Evolutionary conservation across 1,140 invertebrate genomes (phyloP), one percentile per base, ranked within the genome.

Genomic region (Zelostemma sp.): DNA sequence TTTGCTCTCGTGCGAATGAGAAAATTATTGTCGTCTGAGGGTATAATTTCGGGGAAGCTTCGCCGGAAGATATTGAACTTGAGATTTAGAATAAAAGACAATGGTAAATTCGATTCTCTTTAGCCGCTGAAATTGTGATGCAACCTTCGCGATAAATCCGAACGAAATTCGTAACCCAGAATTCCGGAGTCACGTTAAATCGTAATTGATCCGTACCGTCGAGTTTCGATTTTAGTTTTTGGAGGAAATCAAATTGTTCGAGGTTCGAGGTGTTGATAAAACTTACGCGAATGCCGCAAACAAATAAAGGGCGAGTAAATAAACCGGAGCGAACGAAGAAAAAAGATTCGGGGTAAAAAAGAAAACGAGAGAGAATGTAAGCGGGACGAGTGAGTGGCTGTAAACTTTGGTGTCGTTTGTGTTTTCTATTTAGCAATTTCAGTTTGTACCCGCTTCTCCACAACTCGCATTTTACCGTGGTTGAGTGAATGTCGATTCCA

Each of bases 361-460:
- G 47, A 46, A 50, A 50, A 53, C 50, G 57, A 46, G 50, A 49
- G 62, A 59, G 35, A 38, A 2, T 1, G 35, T 38, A 54, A 61
- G 65, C 69, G 56, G 76, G 68, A 74, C 60, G 71, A 61, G 71
- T 67, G 79, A 80, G 69, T 68, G 79, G 71, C 73, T 72, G 74
- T 81, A 82, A 82, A 82, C 72, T 82, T 68, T 51, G 64, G 60
- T 77, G 74, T 79, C 78, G 76, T 79, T 81, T 81, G 74, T 73
- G 74, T 79, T 82, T 78, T 82, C 79, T 81, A 79, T 80, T 81
- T 80, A 80, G 76, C 78, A 75, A 77, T 80, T 81, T 80, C 72
- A 77, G 68, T 72, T 74, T 75, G 62, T 41, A 54, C 48, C 58
- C 33, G 61, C 33, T 53, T 53, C 38, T 38, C 41, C 40, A 38